Evolutionary conservation across 2,797 vertebrate species (phyloP), one percentile per base, ranked within the genome.

Genomic region (Eospalax fontanierii): DNA sequence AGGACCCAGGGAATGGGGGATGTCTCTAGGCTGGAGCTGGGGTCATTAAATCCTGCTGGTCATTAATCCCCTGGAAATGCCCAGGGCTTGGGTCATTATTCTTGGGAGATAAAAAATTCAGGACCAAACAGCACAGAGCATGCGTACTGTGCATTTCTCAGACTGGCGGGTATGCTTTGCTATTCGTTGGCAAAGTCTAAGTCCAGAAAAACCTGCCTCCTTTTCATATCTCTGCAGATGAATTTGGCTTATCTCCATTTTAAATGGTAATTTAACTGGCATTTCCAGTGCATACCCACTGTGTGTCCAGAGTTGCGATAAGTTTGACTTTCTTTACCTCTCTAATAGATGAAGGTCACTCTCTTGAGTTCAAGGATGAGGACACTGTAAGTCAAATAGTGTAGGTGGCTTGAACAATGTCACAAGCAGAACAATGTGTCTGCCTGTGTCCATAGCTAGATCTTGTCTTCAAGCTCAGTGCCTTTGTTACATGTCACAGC

Each of bases 21-120:
- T 96, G 96, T 84, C 73, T 91, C 94, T 96, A 93, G 96, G 91
- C 97, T 97, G 57, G 66, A 92, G 68, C 83, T 6, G 50, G 92
- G 79, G 94, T 97, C 90, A 63, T 97, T 98, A 97, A 95, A 46
- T 70, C 63, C 91, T 4, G 95, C 94, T 97, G 7, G 80, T 94
- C 97, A 92, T 97, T 97, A 98, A 97, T 97, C 54, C 38, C 59
- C 73, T 63, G 68, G 96, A 97, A 96, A 96, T 97, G 54, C n/a
- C 91, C 92, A 97, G 24, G 96, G 96, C 54, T 89, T 91, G 94
- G 97, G 88, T 95, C 87, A 93, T 97, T 97, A 94, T 97, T 98
- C 88, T 94, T 96, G 75, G 30, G 93, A 84, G 89, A 96, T 95
- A 97, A 90, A 96, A 38, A 95, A 81, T 98, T 73, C 94, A 97